Evolutionary conservation across 2,113 vertebrate species (phyloP).

Genomic region (Octodon degus): DNA sequence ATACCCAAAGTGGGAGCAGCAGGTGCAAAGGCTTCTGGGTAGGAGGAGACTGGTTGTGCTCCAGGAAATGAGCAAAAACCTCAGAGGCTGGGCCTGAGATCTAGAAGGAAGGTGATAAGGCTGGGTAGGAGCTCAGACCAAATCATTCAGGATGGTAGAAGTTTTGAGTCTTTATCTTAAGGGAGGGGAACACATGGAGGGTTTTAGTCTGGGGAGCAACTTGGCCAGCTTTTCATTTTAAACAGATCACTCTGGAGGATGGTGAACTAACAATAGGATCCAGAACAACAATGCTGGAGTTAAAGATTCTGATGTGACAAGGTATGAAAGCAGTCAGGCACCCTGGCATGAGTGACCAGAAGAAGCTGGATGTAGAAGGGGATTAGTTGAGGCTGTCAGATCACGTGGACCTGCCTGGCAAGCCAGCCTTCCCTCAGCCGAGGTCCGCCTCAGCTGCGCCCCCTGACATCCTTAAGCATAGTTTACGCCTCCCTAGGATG

Average conservation of each 20-base stretch:
- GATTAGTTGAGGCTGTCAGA: no score
- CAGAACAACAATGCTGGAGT: background rate
- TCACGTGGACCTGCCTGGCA: background rate
- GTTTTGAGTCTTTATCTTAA: background rate
- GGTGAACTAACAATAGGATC: background rate
- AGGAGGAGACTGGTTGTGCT: background rate
- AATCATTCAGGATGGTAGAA: background rate
- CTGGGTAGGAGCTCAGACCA: background rate
- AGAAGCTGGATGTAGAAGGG: background rate
- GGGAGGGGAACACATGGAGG: background rate
- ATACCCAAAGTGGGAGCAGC: background rate
- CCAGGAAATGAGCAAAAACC: background rate
- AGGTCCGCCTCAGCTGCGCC: no score
- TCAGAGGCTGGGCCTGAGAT: background rate
- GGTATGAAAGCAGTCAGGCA: background rate
- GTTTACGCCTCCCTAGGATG: background rate
- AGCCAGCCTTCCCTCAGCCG: background rate
- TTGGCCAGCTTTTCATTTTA: background rate
- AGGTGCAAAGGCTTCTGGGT: background rate
- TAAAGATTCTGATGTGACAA: background rate
- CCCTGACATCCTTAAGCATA: background rate
- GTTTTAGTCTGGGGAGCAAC: background rate
- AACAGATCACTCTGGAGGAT: background rate
- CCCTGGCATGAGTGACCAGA: background rate
- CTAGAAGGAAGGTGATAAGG: background rate